Conservation (phyloP, 1,140 invertebrate genomes). For the Drosophila auraria region DNA sequence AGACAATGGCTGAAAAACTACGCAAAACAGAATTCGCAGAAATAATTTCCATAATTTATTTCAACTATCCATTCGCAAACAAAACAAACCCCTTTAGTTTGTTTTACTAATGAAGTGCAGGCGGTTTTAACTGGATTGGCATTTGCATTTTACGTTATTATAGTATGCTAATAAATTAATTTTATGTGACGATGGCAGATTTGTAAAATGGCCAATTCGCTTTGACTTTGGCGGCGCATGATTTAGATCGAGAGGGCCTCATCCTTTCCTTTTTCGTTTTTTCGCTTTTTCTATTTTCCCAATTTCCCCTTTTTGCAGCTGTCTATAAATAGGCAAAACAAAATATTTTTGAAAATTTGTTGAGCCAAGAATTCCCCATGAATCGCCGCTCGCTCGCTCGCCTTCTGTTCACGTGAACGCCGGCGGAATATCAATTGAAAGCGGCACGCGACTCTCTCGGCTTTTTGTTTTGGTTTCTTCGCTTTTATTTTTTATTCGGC, state of each 20-base stretch:
- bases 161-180: slow-evolving; percentile 37
- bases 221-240: slow-evolving; percentile 36
- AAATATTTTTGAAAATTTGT: slow-evolving; percentile 25
- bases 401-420: slow-evolving; percentile 51
- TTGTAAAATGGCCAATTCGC: slow-evolving; percentile 39
- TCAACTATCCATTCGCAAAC: slow-evolving; percentile 40
- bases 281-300: background rate
- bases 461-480: slow-evolving; percentile 36
- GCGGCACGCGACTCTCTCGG: slow-evolving; percentile 67
- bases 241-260: slow-evolving; percentile 40
- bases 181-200: slow-evolving; percentile 33
- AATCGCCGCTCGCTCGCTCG: slow-evolving; percentile 22
- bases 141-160: slow-evolving; percentile 6
- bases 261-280: slow-evolving; percentile 13
- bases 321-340: slow-evolving; percentile 20
- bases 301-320: slow-evolving; percentile 14
- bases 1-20: slow-evolving; percentile 38
- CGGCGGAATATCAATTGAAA: slow-evolving; percentile 40
- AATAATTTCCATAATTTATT: slow-evolving; percentile 68
- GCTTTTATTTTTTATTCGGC: slow-evolving; percentile 26
- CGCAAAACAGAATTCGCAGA: slow-evolving; percentile 59
- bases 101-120: slow-evolving; percentile 78
- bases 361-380: slow-evolving; percentile 52
- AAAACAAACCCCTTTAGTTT: slow-evolving; percentile 63
- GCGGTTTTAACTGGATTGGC: slow-evolving; percentile 71